Percentiles rank a stretch among this genome's conserved stretches.
Conservation (phyloP, 2,113 vertebrate species). For the Phalacrocorax carbo region DNA sequence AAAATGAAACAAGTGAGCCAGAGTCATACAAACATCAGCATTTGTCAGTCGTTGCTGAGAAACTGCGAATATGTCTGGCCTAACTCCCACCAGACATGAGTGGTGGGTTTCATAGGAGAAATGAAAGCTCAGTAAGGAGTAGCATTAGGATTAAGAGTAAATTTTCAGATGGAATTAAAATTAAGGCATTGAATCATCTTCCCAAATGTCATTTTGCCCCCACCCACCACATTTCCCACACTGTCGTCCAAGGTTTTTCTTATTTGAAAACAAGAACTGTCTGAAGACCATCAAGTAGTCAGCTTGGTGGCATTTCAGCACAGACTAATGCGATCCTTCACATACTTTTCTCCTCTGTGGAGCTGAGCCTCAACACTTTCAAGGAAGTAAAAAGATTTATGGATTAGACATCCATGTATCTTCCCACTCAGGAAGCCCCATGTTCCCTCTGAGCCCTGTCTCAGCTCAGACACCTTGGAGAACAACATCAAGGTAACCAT, state of each 20-base stretch:
- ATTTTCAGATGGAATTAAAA: background rate
- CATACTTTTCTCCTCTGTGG: background rate
- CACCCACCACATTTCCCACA: background rate
- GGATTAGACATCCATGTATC: background rate
- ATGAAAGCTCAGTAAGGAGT: background rate
- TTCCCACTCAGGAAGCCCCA: background rate
- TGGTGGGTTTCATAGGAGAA: background rate
- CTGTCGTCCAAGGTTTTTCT: background rate
- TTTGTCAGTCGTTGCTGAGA: background rate
- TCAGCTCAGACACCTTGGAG: background rate
- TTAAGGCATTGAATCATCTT: background rate
- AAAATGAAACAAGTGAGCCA: conserved; percentile 16
- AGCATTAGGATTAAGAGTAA: background rate
- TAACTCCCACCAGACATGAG: background rate
- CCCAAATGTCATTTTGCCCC: background rate
- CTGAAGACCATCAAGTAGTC: background rate
- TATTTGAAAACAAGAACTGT: background rate
- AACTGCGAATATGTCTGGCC: background rate
- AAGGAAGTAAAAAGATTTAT: background rate
- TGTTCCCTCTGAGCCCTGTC: background rate
- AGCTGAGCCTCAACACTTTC: background rate
- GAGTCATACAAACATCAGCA: background rate
- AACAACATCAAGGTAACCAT: conserved; percentile 10
- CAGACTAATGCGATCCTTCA: background rate
- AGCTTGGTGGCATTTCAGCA: background rate